These are phyloP conservation scores for Pelecanus crispus DNA, from an alignment of 2,113 vertebrate species.

Conservation along the genomic window DNA sequence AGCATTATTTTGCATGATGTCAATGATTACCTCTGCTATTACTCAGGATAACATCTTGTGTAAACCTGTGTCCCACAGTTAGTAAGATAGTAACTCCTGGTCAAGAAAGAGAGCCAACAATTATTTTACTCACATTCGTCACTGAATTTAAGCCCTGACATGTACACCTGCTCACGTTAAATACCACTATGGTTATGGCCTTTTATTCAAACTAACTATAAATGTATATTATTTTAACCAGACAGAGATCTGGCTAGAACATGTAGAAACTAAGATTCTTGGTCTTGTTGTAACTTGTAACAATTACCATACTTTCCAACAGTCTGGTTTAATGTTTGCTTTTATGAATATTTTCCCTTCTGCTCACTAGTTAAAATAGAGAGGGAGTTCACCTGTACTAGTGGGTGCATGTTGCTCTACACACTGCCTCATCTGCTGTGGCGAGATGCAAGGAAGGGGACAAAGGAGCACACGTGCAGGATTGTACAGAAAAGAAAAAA, in stretches of 20 bases:
- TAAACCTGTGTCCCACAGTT: background rate
- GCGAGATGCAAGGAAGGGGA: background rate
- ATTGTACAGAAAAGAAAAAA: background rate
- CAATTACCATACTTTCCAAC: background rate
- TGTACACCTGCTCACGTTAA: background rate
- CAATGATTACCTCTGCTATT: background rate
- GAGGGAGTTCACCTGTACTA: background rate
- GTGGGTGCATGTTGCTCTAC: background rate
- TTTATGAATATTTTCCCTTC: background rate
- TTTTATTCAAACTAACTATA: background rate
- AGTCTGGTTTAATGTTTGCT: background rate
- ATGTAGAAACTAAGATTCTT: background rate
- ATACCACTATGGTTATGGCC: background rate
- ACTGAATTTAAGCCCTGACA: slow-evolving; percentile 15
- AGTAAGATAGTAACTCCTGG: background rate
- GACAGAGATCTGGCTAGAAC: background rate
- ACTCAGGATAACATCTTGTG: background rate
- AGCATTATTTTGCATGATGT: background rate
- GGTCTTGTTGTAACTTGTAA: slow-evolving; percentile 21
- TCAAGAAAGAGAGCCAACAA: background rate
- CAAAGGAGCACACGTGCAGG: background rate
- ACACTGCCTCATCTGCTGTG: background rate
- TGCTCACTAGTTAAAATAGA: background rate
- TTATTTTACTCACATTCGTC: background rate
- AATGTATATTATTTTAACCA: background rate